Evolutionary conservation across 1,140 invertebrate genomes (phyloP), one percentile per base, ranked within the genome.

Genomic region (Drosophila elegans): DNA sequence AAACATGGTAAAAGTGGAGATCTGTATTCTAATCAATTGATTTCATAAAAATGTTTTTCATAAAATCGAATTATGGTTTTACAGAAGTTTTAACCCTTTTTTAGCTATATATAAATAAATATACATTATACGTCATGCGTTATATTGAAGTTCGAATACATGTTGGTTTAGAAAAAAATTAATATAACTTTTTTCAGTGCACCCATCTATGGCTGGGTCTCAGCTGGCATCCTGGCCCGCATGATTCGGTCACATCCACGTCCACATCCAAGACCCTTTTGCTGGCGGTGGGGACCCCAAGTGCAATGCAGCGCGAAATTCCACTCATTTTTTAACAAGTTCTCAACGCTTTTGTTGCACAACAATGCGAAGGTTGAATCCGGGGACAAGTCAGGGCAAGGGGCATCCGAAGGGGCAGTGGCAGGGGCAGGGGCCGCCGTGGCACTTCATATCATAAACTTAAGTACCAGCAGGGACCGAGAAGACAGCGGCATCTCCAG

Each of bases 301-400:
- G 84, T 89, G 83, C 83, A 88, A 79, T 67, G 83, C 83, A 88
- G 84, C 84, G 84, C 84, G 84, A 88, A 88, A 88, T 88, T 88
- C 84, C 84, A 78, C 80, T 88, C 84, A 89, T 88, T 88, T 78
- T 85, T 88, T 80, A 89, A 83, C 85, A 80, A 88, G 85, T 88
- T 88, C 80, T 88, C 71, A 73, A 77, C 78, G 81, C 82, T 80
- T 86, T 88, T 82, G 79, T 88, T 88, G 73, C 67, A 74, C 83
- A 88, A 88, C 84, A 88, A 88, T 88, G 83, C 76, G 69, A 89
- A 80, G 80, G 76, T 68, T 71, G 52, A 63, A 69, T 42, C 64
- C 49, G 52, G 41, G 75, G 36, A 38, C 48, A 52, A 51, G 69
- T 68, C 45, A n/a, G 66, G 36, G 42, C 34, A 38, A 29, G 7